Evolutionary conservation across 1,140 invertebrate genomes (phyloP).

Genomic region (Neodiprion pinetum): DNA sequence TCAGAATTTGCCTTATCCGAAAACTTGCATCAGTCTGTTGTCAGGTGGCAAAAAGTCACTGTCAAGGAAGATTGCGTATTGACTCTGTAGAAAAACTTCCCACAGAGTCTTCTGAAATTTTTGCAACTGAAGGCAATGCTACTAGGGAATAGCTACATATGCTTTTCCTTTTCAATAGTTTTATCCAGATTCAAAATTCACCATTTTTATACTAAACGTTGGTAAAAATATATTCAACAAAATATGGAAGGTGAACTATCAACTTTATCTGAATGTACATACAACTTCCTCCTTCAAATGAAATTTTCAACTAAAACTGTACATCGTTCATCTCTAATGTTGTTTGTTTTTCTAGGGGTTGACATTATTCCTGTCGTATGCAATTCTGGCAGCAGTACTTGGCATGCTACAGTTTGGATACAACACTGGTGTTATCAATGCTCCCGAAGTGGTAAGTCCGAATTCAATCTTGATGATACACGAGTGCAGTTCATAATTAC

Average conservation of each 20-base stretch:
- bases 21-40: no score
- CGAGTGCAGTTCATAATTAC: neutral
- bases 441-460: conserved; percentile 79
- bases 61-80: no score
- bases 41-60: no score
- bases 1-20: no score
- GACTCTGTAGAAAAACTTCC: no score
- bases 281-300: no score
- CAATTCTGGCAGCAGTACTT: conserved; percentile 92
- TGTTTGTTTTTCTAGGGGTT: conserved; percentile 73
- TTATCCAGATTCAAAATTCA: neutral
- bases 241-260: no score
- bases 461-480: conserved; percentile 11
- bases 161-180: conserved; percentile 35
- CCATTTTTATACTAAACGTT: conserved; percentile 19
- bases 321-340: neutral
- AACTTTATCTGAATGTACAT: no score
- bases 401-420: conserved; percentile 99
- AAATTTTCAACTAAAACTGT: no score
- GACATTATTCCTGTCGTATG: conserved; percentile 89
- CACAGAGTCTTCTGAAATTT: no score
- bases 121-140: no score
- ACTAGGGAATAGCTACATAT: neutral
- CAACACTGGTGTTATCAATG: conserved; percentile 98
- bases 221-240: neutral